Percentiles rank a stretch among this genome's conserved stretches.
Evolutionary conservation across 2,888 invertebrate genomes (phyloP).

Genomic region (Argyresthia albistria): DNA sequence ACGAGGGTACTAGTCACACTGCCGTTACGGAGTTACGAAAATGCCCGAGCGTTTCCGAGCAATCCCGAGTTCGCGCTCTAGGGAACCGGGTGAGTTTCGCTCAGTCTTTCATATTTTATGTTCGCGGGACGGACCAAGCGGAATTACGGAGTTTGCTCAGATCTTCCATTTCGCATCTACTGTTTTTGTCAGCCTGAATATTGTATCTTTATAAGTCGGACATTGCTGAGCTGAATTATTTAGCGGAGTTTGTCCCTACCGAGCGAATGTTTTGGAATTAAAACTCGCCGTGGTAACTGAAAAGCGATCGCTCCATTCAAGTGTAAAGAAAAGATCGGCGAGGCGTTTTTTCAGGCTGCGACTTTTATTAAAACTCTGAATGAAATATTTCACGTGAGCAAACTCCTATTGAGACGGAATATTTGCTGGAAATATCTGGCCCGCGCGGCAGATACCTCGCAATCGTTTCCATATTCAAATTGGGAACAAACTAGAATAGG

Average conservation of each 20-base stretch:
- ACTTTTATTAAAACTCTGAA: not conserved
- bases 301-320: too few relatives aligned
- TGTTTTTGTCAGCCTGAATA: constrained; percentile 2
- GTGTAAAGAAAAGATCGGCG: too few relatives aligned
- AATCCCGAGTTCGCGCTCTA: constrained; percentile 24
- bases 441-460: too few relatives aligned
- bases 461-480: too few relatives aligned
- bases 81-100: constrained; percentile 48
- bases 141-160: constrained; percentile 66
- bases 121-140: constrained; percentile 45
- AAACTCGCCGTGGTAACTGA: too few relatives aligned
- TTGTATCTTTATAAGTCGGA: not conserved
- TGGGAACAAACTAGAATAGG: not conserved
- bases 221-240: constrained; percentile 1
- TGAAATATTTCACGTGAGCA: too few relatives aligned
- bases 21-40: constrained; percentile 54
- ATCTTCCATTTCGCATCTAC: constrained; percentile 2
- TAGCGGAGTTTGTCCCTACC: not conserved
- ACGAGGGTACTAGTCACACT: constrained; percentile 42
- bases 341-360: not conserved
- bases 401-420: too few relatives aligned
- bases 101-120: constrained; percentile 71
- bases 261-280: not conserved
- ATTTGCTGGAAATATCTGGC: too few relatives aligned
- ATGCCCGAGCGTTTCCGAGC: constrained; percentile 35